A percentile compares a stretch with the other conserved stretches of the same genome.
These are phyloP conservation scores for Asarcornis scutulata DNA, from an alignment of 2,113 vertebrate genomes.

Conservation along the genomic window DNA sequence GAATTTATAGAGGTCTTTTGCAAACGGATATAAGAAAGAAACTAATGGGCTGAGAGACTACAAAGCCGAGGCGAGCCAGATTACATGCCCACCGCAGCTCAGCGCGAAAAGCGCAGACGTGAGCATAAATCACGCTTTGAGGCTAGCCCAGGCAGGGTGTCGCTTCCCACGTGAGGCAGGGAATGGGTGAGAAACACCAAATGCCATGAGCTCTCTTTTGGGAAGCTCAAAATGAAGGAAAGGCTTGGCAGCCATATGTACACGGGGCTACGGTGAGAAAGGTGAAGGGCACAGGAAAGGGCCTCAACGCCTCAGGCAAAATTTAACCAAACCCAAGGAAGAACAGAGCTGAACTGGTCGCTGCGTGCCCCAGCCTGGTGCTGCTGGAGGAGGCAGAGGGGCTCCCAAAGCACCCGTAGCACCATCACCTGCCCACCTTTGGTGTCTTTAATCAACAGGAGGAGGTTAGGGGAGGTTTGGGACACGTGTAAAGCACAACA, in stretches of 20 bases:
- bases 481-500: conserved; percentile 6
- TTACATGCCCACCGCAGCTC: conserved; percentile 7
- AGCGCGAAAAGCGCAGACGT: not conserved
- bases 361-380: not conserved
- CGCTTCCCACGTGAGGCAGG: not conserved
- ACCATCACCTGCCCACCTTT: not conserved
- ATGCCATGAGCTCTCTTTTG: not conserved
- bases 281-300: rapidly evolving
- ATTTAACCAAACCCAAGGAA: not conserved
- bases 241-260: not conserved
- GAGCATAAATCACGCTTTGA: not conserved
- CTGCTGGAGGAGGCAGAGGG: not conserved
- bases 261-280: rapidly evolving
- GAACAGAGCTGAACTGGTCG: not conserved
- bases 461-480: conserved; percentile 39
- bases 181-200: not conserved
- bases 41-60: conserved; percentile 46
- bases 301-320: not conserved
- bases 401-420: rapidly evolving
- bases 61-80: conserved; percentile 4
- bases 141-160: not conserved
- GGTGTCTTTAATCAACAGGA: conserved; percentile 1
- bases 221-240: not conserved
- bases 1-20: conserved; percentile 60
- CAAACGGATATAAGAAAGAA: conserved; percentile 63